A percentile compares a stretch with the other conserved stretches of the same genome.
Conservation (phyloP, 1,140 invertebrate species). For the Brachionus rubens region DNA sequence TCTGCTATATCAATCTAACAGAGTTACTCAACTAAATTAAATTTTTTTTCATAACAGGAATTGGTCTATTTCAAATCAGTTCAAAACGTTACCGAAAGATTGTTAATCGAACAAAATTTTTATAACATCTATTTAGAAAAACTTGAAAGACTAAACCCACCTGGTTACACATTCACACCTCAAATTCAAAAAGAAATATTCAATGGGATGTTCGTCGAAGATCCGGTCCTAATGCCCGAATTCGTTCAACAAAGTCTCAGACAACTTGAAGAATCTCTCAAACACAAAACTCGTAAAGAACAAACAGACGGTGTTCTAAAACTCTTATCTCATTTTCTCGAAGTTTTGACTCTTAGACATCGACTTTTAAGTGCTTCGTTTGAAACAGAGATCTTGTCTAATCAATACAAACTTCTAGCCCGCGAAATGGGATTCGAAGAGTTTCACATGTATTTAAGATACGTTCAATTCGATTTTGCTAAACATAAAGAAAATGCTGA, state of each 20-base stretch:
- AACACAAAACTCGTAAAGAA: slow-evolving; percentile 34
- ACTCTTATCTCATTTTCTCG: background rate
- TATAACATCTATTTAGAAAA: slow-evolving; percentile 53
- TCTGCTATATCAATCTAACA: too few relatives aligned
- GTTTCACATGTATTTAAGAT: slow-evolving; percentile 57
- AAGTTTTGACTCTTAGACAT: slow-evolving; percentile 52
- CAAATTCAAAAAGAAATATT: slow-evolving; percentile 58
- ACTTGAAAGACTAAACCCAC: slow-evolving; percentile 52
- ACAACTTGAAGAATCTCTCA: slow-evolving; percentile 32
- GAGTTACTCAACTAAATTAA: background rate
- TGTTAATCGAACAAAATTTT: slow-evolving; percentile 56
- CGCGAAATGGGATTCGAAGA: slow-evolving; percentile 57
- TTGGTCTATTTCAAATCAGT: slow-evolving; percentile 54
- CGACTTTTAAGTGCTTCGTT: slow-evolving; percentile 55
- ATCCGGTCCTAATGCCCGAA: slow-evolving; percentile 56
- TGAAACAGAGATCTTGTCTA: slow-evolving; percentile 56
- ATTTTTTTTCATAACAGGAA: slow-evolving; percentile 50
- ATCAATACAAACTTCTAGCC: slow-evolving; percentile 56
- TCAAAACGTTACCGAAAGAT: slow-evolving; percentile 50
- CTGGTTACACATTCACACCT: slow-evolving; percentile 52
- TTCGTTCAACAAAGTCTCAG: slow-evolving; percentile 50
- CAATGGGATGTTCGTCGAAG: slow-evolving; percentile 54
- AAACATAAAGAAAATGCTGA: slow-evolving; percentile 54
- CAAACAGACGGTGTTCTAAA: slow-evolving; percentile 1
- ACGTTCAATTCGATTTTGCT: slow-evolving; percentile 59